Evolutionary conservation across 2,113 vertebrate genomes (phyloP).

Genomic region (Neolamprologus devosi): DNA sequence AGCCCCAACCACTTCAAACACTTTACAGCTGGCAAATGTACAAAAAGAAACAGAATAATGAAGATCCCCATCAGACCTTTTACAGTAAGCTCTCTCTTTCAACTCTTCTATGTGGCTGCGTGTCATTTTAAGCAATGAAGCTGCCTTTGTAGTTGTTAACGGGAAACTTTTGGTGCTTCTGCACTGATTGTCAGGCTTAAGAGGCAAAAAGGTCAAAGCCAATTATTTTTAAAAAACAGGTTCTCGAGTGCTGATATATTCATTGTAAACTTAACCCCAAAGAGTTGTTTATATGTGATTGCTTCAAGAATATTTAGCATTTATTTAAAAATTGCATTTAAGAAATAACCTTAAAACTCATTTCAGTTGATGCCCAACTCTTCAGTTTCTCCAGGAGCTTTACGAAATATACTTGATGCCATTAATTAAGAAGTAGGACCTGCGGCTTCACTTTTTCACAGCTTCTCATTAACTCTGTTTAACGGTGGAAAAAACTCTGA

Average conservation of each 20-base stretch:
- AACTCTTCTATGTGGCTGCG: constrained; percentile 8
- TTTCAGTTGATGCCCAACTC: neutral
- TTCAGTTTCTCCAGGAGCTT: neutral
- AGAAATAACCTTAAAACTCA: neutral
- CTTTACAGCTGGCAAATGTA: constrained; percentile 24
- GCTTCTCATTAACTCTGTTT: neutral
- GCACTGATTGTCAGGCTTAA: neutral
- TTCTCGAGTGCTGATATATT: neutral
- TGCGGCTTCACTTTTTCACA: neutral
- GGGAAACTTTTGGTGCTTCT: neutral
- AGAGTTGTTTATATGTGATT: neutral
- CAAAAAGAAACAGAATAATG: constrained; percentile 38
- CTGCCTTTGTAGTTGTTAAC: constrained; percentile 15
- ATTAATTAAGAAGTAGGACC: neutral
- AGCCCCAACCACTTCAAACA: constrained; percentile 42
- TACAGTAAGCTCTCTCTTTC: constrained; percentile 22
- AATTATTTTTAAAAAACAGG: neutral
- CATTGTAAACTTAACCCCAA: neutral
- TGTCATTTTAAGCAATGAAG: constrained; percentile 7
- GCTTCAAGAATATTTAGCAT: neutral
- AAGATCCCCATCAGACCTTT: constrained; percentile 22
- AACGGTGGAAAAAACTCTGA: neutral
- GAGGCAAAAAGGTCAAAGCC: neutral
- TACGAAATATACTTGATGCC: neutral
- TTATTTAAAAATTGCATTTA: neutral